phyloP scores from a whole-genome alignment of 2,888 invertebrate genomes.

The Netelia inedita region DNA sequence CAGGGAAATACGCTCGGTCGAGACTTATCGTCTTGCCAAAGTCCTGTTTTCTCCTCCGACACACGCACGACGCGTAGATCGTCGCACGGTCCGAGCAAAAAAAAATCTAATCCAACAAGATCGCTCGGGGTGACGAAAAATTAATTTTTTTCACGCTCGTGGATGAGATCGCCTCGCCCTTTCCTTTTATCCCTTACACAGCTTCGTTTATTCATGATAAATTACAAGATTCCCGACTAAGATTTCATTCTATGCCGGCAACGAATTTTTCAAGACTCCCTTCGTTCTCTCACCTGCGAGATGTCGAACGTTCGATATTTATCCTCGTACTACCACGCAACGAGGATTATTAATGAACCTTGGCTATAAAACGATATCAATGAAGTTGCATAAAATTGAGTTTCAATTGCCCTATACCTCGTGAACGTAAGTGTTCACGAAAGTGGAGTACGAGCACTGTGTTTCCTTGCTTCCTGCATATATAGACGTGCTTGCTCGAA shows the following conservation, averaged over 20 bases:
- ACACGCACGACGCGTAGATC: conserved; percentile 33
- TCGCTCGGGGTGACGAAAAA: neutral
- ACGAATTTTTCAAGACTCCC: neutral
- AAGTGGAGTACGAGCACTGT: conserved; percentile 39
- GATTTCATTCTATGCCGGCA: neutral
- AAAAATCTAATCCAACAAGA: neutral
- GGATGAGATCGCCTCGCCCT: conserved; percentile 12
- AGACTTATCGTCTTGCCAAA: conserved; percentile 59
- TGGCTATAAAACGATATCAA: conserved; percentile 48
- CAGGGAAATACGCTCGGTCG: conserved; percentile 52
- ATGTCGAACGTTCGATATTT: neutral
- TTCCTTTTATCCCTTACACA: neutral
- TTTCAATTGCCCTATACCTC: conserved; percentile 50
- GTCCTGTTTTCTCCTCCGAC: conserved; percentile 37
- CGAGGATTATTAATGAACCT: conserved; percentile 45
- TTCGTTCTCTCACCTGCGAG: neutral
- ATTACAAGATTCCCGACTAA: neutral
- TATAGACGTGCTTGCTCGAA: neutral
- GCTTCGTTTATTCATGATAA: neutral
- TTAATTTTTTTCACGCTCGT: neutral
- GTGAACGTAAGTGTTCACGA: conserved; percentile 19
- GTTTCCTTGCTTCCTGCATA: conserved; percentile 40
- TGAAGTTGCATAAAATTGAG: conserved; percentile 60
- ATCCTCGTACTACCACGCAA: neutral
- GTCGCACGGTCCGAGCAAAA: conserved; percentile 23